Conservation (phyloP, 2,113 vertebrate genomes). For the Centropus unirufus region DNA sequence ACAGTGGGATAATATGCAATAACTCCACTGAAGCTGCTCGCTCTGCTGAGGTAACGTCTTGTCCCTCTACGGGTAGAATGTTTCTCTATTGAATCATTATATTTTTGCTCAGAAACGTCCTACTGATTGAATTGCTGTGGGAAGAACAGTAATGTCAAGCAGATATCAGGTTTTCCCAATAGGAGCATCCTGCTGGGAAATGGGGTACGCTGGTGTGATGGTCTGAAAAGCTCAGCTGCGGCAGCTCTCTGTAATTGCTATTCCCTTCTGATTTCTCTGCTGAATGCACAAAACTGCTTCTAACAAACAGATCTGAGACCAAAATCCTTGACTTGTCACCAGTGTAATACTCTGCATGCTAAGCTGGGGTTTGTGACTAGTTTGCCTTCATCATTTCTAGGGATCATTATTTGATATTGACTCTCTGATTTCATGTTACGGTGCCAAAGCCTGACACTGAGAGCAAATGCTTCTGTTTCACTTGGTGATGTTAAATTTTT, state of each 20-base stretch:
- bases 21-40: conserved; percentile 12
- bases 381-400: not conserved
- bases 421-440: not conserved
- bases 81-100: conserved; percentile 27
- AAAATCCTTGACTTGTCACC: conserved; percentile 54
- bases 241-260: conserved; percentile 64
- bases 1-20: not conserved
- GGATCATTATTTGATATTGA: not conserved
- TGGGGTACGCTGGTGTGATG: not conserved
- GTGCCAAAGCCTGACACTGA: not conserved
- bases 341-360: conserved; percentile 13
- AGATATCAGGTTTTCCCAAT: conserved; percentile 52
- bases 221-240: conserved; percentile 56
- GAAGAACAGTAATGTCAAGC: conserved; percentile 11
- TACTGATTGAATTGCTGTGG: not conserved
- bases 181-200: conserved; percentile 41
- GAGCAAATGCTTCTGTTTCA: conserved; percentile 12
- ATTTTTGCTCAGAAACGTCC: conserved; percentile 25
- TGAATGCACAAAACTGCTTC: conserved; percentile 55
- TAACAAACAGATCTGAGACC: conserved; percentile 51
- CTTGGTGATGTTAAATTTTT: conserved; percentile 62
- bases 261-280: conserved; percentile 62
- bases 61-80: not conserved
- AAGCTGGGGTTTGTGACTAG: not conserved
- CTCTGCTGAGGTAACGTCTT: conserved; percentile 25